Percentiles rank a stretch among this genome's conserved stretches.
These are phyloP conservation scores for Elysia chlorotica DNA, from an alignment of 1,140 invertebrate genomes.

Conservation along the genomic window DNA sequence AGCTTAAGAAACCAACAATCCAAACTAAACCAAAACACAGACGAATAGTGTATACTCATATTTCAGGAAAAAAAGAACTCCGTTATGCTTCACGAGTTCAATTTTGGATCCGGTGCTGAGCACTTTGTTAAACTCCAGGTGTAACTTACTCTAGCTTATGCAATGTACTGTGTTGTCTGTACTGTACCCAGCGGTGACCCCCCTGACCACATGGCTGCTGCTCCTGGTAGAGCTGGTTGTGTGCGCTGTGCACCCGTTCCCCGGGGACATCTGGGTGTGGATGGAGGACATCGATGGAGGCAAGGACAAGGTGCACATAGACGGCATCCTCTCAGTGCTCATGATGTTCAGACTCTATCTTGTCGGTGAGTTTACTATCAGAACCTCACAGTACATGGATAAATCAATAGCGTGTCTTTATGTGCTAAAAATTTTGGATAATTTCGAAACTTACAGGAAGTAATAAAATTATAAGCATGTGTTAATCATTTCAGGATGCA, in stretches of 20 bases:
- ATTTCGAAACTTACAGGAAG: too few relatives aligned
- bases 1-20: too few relatives aligned
- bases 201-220: slow-evolving; percentile 19
- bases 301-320: slow-evolving; percentile 38
- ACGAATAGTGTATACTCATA: too few relatives aligned
- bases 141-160: not conserved
- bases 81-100: not conserved
- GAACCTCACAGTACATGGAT: too few relatives aligned
- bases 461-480: too few relatives aligned
- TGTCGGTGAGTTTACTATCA: slow-evolving; percentile 29
- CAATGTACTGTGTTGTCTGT: too few relatives aligned
- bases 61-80: not conserved
- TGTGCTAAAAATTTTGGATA: too few relatives aligned
- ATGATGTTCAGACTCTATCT: slow-evolving; percentile 60
- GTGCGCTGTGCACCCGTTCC: slow-evolving; percentile 52
- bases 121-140: not conserved
- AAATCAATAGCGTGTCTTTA: too few relatives aligned
- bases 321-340: slow-evolving; percentile 57
- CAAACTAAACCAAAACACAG: too few relatives aligned
- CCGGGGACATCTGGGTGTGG: slow-evolving; percentile 41
- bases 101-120: not conserved
- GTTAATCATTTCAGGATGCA: too few relatives aligned
- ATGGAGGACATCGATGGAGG: slow-evolving; percentile 28
- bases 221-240: slow-evolving; percentile 40
- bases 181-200: slow-evolving; percentile 29